phyloP scores from a whole-genome alignment of 2,113 vertebrate genomes.

The Pseudopipra pipra region DNA sequence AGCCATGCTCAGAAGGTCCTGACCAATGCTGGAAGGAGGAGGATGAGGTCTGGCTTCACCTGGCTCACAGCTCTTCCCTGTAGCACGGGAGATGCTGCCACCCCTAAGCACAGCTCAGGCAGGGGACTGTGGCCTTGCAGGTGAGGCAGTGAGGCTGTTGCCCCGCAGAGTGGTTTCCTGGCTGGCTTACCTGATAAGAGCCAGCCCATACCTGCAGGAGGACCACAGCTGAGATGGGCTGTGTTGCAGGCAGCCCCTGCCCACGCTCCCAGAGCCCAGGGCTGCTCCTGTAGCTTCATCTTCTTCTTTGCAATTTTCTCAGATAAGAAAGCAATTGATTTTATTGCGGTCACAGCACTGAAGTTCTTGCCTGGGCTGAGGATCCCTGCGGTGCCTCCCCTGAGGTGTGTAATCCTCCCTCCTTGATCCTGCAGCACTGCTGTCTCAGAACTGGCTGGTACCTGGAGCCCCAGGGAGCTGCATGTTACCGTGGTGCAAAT shows the following conservation, averaged over 20 bases:
- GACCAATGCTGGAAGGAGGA: neutral
- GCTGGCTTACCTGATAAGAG: neutral
- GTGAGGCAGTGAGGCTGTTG: neutral
- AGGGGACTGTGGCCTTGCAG: neutral
- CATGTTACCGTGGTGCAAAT: rapidly evolving
- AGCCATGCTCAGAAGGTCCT: neutral
- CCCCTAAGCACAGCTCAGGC: neutral
- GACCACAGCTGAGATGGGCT: neutral
- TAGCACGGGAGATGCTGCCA: rapidly evolving
- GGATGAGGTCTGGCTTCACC: neutral
- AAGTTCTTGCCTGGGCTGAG: neutral
- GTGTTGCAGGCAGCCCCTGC: neutral
- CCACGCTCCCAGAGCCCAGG: rapidly evolving
- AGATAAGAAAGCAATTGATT: neutral
- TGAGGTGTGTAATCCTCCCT: neutral
- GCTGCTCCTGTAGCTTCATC: neutral
- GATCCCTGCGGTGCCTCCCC: neutral
- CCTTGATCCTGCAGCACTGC: neutral
- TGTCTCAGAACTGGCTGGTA: neutral
- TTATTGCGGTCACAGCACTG: neutral
- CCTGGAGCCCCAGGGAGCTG: neutral
- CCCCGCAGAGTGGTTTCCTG: neutral
- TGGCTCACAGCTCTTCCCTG: neutral
- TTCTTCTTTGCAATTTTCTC: neutral
- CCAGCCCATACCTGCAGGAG: neutral